Conservation (phyloP, 2,113 vertebrate species). For the Grammomys surdaster region DNA sequence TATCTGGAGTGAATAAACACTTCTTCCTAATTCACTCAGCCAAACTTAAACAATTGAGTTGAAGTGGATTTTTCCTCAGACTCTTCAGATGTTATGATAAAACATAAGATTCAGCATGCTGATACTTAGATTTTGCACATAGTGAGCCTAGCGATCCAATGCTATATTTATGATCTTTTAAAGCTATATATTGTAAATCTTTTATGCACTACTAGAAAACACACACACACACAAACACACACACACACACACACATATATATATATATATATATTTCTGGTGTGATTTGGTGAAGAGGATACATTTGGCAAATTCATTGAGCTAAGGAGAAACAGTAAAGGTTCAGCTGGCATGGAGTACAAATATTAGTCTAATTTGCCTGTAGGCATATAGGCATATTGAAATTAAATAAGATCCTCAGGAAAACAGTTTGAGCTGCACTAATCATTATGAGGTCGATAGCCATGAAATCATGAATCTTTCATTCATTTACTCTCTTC, state of each 20-base stretch:
- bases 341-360: background rate
- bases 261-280: background rate
- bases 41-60: too few relatives aligned
- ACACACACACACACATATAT: too few relatives aligned
- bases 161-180: background rate
- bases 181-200: background rate
- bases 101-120: background rate
- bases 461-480: background rate
- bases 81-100: background rate
- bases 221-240: too few relatives aligned
- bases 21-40: background rate
- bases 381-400: background rate
- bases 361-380: slow-evolving; percentile 37
- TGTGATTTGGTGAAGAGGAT: background rate
- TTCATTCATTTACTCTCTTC: background rate
- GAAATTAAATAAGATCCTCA: background rate
- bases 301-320: slow-evolving; percentile 8
- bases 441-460: background rate
- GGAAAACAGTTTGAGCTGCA: background rate
- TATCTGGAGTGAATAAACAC: background rate
- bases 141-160: background rate
- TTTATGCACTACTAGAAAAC: background rate
- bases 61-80: background rate
- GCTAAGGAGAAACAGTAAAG: background rate
- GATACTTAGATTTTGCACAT: too few relatives aligned